Evolutionary conservation across 2,113 vertebrate genomes (phyloP), one percentile per base, ranked within the genome.

Genomic region (Callionymus lyra): DNA sequence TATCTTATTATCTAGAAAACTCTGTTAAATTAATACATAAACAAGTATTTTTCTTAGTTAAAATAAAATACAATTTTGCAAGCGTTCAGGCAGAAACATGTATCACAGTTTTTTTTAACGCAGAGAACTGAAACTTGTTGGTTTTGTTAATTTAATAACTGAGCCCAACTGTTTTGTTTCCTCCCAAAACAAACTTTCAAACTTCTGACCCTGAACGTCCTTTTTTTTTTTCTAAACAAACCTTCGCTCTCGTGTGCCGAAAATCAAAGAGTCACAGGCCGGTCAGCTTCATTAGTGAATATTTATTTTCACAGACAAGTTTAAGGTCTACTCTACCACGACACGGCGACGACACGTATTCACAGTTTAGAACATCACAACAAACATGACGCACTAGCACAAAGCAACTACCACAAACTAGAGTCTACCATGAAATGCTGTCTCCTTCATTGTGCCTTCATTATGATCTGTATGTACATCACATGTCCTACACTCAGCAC

Each of bases 311-410:
- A 82, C 79, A 82, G 66, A 57, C 76, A 86, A 79, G 83, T 12
- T 50, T 75, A 60, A 56, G 70, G 53, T 54, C 77, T 75, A 72
- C 38, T 53, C 68, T 74, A 76, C 16, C 72, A 86, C 83, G 76
- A 59, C 73, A 82, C 68, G 69, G 64, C 84, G 76, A 77, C 44
- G 12, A 45, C n/a, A 33, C 13, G 69, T 82, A 82, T 85, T 83
- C 82, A 87, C 85, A 86, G 80, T 84, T 83, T 79, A 59, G 59
- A 82, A 82, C 81, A 81, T 51, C 80, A 83, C 76, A 42, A 16
- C 13, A 9, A 66, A 79, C 68, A 74, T 58, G 65, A 79, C 76
- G 65, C 65, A 81, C 72, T 63, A 70, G 62, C 70, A 81, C 76
- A 68, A 70, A 68, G 10, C 6, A 45, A 34, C 43, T 35, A 19